These are phyloP conservation scores for Diplazon laetatorius DNA, from an alignment of 2,888 invertebrate genomes.

Conservation along the genomic window DNA sequence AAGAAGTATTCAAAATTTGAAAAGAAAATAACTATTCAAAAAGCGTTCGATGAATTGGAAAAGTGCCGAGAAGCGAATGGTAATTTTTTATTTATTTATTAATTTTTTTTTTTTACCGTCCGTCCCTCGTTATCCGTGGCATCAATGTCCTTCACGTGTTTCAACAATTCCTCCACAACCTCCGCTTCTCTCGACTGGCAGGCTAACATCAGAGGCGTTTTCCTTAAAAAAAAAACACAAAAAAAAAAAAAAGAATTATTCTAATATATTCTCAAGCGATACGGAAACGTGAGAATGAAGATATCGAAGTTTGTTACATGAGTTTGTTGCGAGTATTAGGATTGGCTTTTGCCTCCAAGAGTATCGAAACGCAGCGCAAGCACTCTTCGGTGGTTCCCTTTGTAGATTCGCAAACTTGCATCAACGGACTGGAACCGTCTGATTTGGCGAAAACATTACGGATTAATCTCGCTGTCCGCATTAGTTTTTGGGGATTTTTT, in stretches of 20 bases:
- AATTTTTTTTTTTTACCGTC: slow-evolving; percentile 83
- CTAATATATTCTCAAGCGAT: too few relatives aligned
- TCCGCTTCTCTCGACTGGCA: slow-evolving; percentile 84
- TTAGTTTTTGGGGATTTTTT: neutral
- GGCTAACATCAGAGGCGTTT: slow-evolving; percentile 87
- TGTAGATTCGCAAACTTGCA: slow-evolving; percentile 85
- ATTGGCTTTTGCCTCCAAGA: slow-evolving; percentile 84
- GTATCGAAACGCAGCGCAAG: slow-evolving; percentile 83
- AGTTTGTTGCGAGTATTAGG: slow-evolving; percentile 84
- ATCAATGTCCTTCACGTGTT: slow-evolving; percentile 84
- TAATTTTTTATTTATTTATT: slow-evolving; percentile 24
- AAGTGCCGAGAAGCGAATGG: too few relatives aligned
- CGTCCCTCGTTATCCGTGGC: slow-evolving; percentile 86
- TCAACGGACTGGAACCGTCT: slow-evolving; percentile 87
- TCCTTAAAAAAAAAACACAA: slow-evolving; percentile 82
- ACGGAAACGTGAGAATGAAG: neutral
- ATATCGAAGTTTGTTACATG: slow-evolving; percentile 67
- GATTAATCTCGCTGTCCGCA: slow-evolving; percentile 55
- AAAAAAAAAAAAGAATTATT: slow-evolving; percentile 5
- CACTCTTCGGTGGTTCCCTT: slow-evolving; percentile 81
- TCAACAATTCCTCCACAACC: slow-evolving; percentile 84
- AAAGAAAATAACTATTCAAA: neutral
- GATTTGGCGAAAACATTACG: slow-evolving; percentile 65
- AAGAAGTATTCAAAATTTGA: too few relatives aligned
- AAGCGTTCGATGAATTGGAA: neutral